Evolutionary conservation across 2,113 vertebrate species (phyloP).

Genomic region (Prolemur simus): DNA sequence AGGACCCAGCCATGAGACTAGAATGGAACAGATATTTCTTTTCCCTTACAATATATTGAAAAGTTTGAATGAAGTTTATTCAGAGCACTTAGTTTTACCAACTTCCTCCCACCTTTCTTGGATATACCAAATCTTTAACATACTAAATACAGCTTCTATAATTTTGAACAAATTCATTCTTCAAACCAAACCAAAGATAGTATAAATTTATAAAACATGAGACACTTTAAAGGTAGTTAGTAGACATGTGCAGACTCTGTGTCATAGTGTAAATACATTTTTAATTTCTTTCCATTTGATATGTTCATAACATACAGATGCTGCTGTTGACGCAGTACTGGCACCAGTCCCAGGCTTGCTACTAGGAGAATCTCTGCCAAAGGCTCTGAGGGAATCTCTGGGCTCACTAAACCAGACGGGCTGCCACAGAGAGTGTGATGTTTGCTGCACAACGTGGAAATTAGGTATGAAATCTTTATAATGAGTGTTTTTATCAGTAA

Average conservation of each 20-base stretch:
- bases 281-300: neutral
- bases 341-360: neutral
- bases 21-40: neutral
- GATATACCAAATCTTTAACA: neutral
- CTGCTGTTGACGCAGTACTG: neutral
- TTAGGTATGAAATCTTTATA: neutral
- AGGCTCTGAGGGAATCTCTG: neutral
- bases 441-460: neutral
- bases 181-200: neutral
- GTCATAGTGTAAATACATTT: neutral
- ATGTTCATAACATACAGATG: neutral
- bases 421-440: neutral
- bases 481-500: slow-evolving; percentile 17
- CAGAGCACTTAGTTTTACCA: neutral
- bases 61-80: neutral
- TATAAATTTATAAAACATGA: neutral
- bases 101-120: neutral
- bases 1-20: neutral
- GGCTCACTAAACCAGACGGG: neutral
- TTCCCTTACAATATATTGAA: neutral
- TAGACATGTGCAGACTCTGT: neutral
- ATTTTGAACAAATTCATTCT: neutral
- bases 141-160: neutral
- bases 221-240: neutral
- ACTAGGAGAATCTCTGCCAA: neutral